Base-by-base conservation (phyloP, 2,888 invertebrate species). In the Caenorhabditis uteleia region DNA sequence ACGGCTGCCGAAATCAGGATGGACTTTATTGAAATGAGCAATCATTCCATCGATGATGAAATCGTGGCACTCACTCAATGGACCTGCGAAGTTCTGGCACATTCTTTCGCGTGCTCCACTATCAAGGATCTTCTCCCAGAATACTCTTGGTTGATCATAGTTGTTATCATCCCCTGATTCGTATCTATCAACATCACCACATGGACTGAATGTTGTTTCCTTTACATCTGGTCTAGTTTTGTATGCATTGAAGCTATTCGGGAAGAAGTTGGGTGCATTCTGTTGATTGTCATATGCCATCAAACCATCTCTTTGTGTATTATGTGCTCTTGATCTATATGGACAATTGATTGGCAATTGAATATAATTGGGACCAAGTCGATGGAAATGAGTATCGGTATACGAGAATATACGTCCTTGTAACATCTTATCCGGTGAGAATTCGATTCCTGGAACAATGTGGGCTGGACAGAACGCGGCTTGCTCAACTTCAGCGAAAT, bases 261-360 rank as follows among this genome's bases (percentile, higher is more conserved):
- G 97, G 87, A 89, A 93, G 84, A 97, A 97, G 85, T 95, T 95
- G 5, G 95, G 95, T 5, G 91, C 90, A 23, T 90, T 91, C 31
- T 58, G 49, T 21, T 93, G 92, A 84, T 93, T 94, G 75, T 88
- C 88, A 36, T 87, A 85, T 10, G 89, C 87, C 39, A 88, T 87
- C 3, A 89, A 88, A 0, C 95, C 95, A 84, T 95, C 95, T 33
- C 95, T 89, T 85, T 94, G 93, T 83, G 91, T 94, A 84, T 93
- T 92, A 53, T 79, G 77, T 21, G 85, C 81, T 25, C 83, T 80
- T 8, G 85, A 68, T 38, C 85, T 80, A 57, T 56, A 72, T 0
- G 97, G 95, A 84, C 95, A 94, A 85, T 97, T 98, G 20, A 97
- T 93, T 2, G 75, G 92, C 38, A 98, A 88, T 84, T 95, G 95